These are phyloP conservation scores for Setipinna tenuifilis DNA, from an alignment of 2,797 vertebrate genomes.

Conservation along the genomic window DNA sequence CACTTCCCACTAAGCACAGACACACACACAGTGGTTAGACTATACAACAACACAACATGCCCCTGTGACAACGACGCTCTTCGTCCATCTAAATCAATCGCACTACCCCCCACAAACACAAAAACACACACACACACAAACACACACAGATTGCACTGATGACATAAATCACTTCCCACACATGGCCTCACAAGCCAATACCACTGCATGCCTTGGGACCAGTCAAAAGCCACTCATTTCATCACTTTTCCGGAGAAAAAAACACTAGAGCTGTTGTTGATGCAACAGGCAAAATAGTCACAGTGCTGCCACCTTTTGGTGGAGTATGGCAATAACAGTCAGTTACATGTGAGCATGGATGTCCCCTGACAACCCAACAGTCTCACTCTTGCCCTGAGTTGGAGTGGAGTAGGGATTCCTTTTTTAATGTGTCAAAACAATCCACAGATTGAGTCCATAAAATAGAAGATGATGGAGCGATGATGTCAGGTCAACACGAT, in stretches of 20 bases:
- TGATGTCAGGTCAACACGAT: too few species aligned
- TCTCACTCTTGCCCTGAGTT: too few species aligned
- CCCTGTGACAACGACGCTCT: too few species aligned
- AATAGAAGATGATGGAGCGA: too few species aligned
- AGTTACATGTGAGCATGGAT: background rate
- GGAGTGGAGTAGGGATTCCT: too few species aligned
- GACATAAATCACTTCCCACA: background rate
- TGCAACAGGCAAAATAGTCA: background rate
- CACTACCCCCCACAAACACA: background rate
- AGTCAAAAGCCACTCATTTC: background rate
- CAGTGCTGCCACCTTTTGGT: slow-evolving; percentile 25
- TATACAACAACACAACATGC: too few species aligned
- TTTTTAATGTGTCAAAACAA: too few species aligned
- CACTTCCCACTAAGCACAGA: background rate
- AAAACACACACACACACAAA: background rate
- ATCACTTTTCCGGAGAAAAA: background rate
- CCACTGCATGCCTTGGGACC: background rate
- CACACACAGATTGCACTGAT: background rate
- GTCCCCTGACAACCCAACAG: background rate
- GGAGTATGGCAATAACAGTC: background rate
- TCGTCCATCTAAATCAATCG: too few species aligned
- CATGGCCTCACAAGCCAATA: background rate
- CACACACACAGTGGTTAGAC: background rate
- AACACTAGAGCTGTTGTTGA: background rate
- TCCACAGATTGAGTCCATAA: too few species aligned